Evolutionary conservation across 2,797 vertebrate species (phyloP).

Genomic region (Betta splendens): DNA sequence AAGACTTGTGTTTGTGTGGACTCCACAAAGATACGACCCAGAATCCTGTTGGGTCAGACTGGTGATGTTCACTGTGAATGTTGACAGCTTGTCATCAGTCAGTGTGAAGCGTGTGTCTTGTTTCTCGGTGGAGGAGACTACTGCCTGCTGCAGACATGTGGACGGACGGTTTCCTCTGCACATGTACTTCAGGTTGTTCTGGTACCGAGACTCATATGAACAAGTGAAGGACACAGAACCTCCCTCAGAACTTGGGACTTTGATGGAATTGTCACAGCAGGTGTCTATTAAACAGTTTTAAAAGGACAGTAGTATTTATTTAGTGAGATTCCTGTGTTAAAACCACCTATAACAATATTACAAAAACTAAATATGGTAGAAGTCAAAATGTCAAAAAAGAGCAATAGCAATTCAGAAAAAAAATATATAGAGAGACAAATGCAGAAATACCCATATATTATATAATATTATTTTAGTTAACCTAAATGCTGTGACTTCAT

Average conservation of each 20-base stretch:
- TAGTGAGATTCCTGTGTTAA: too few species aligned
- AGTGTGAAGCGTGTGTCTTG: slow-evolving; percentile 10
- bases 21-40: slow-evolving; percentile 60
- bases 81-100: background rate
- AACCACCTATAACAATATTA: too few species aligned
- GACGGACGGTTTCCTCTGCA: slow-evolving; percentile 45
- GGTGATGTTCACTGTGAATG: slow-evolving; percentile 48
- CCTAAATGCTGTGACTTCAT: too few species aligned
- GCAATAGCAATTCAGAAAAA: too few species aligned
- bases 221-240: slow-evolving; percentile 43
- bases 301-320: too few species aligned
- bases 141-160: slow-evolving; percentile 16
- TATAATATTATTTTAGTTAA: too few species aligned
- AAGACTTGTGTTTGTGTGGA: slow-evolving; percentile 5
- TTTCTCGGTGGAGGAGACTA: rapidly evolving
- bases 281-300: too few species aligned
- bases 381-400: too few species aligned
- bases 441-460: too few species aligned
- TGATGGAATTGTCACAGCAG: slow-evolving; percentile 36
- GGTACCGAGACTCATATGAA: slow-evolving; percentile 1
- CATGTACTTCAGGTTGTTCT: slow-evolving; percentile 45
- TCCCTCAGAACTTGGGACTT: slow-evolving; percentile 1
- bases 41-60: slow-evolving; percentile 39
- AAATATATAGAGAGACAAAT: too few species aligned
- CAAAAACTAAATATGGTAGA: too few species aligned